A percentile compares a stretch with the other conserved stretches of the same genome.
Evolutionary conservation across 2,888 invertebrate species (phyloP).

Genomic region (Drosophila aldrichi): DNA sequence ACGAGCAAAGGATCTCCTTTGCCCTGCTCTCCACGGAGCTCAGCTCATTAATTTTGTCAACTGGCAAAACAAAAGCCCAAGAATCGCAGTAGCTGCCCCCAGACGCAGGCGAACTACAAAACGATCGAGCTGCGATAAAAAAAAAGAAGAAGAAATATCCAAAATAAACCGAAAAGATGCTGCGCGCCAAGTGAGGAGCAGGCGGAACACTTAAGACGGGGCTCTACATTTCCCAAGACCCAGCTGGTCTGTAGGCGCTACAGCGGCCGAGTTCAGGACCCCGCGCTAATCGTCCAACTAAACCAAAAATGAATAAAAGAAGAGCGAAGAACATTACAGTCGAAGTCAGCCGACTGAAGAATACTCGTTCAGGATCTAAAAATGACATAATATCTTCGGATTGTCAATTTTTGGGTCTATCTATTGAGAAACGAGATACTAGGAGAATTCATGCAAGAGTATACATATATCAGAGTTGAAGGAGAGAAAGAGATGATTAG

Average conservation of each 20-base stretch:
- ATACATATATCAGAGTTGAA: no score
- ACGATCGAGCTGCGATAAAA: constrained; percentile 72
- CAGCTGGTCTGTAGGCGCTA: constrained; percentile 35
- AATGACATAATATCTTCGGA: no score
- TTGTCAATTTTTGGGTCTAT: no score
- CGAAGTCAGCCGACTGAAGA: not conserved
- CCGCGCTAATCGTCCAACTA: constrained; percentile 52
- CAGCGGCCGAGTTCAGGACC: constrained; percentile 51
- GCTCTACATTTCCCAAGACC: constrained; percentile 7
- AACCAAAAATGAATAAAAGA: constrained; percentile 9
- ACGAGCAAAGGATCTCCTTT: constrained; percentile 60
- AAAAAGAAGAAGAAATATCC: not conserved
- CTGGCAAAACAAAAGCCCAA: constrained; percentile 52
- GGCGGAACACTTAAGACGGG: constrained; percentile 6
- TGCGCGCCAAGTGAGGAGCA: not conserved
- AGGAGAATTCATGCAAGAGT: no score
- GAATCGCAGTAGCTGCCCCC: constrained; percentile 75
- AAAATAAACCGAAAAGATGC: constrained; percentile 21
- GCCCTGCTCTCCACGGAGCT: constrained; percentile 8
- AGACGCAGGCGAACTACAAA: constrained; percentile 71
- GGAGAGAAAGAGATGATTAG: not conserved
- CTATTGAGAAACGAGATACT: no score
- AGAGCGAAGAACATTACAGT: not conserved
- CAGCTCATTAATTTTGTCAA: constrained; percentile 79
- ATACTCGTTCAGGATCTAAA: not conserved